Base-by-base conservation (phyloP, 2,797 vertebrate species). In the Urophycis tenuis region DNA sequence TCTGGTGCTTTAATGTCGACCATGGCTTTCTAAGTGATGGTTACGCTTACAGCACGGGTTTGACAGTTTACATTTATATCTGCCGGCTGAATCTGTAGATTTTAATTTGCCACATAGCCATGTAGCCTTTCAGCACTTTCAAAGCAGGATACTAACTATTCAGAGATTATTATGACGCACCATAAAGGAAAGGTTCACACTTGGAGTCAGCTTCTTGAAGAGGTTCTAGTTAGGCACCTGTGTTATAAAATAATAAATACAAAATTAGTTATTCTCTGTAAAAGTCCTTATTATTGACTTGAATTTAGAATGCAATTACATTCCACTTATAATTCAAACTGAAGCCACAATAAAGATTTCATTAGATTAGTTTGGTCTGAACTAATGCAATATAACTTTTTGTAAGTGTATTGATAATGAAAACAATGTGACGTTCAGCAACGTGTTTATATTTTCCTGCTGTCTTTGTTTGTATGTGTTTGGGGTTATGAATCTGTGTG, bases 1-100 rank as follows among this genome's bases (percentile, higher is more conserved):
- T 85, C 77, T 67, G 36, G 78, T 71, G 78, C 60, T 75, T 84
- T 78, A 76, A 73, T 81, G 83, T 83, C 88, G 78, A 71, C 86
- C 82, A 87, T 49, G 70, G 77, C 73, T 31, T 36, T 81, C 45
- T 83, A 77, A 83, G 81, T 82, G 75, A 76, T 36, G 22, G 39
- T 64, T 86, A 22, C 35, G 79, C 79, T 41, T 79, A 41, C 75
- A 77, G 2, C 3, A 71, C 79, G 60, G 33, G 49, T 19, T 79
- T 81, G 79, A 82, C 78, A 82, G 81, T 85, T 83, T 84, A 75
- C 69, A 80, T 73, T 74, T 82, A 6, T 71, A 74, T 77, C 72
- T 60, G 19, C 71, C 41, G 33, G 29, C 17, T 76, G 64, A 22
- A 69, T 29, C n/a, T 74, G 69, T 75, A 29, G 9, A 29, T 29